Base-by-base conservation (phyloP, 2,797 vertebrate species). In the Micrastur ruficollis region DNA sequence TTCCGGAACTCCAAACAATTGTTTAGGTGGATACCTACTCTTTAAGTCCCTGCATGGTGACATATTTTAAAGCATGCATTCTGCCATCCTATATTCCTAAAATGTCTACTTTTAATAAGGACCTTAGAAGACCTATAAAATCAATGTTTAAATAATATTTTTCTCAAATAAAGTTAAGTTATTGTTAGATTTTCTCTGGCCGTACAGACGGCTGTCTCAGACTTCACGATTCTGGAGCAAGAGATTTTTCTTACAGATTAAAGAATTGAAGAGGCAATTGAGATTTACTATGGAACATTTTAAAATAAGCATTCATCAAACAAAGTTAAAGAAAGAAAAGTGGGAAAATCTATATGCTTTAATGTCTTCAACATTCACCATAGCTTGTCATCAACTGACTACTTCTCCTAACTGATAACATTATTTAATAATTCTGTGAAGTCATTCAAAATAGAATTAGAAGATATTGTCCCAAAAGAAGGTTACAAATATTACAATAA, bases 281-380 rank as follows among this genome's bases (percentile, higher is more conserved):
- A 81, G 66, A 94, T 91, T 93, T 93, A 94, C 42, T 72, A 19
- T 36, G 18, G 19, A 95, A 63, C 8, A 63, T 55, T 94, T 94
- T 86, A 36, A 89, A 85, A 20, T 73, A 8, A 76, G 8, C 29
- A 47, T 52, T 87, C 29, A 55, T 73, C 46, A 72, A 94, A 89
- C 13, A 17, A 52, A 15, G 9, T 80, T 73, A 42, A 62, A 90
- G 32, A 84, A 96, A 72, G 32, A 78, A 83, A 78, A 81, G 10
- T 29, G 25, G n/a, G n/a, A 55, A 38, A 67, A 11, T 44, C 67
- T 25, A 9, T 53, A 75, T n/a, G 16, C 9, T 81, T 67, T 81
- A 53, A 81, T 53, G 49, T 87, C 81, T 94, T 90, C 78, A 94
- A 61, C 29, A 65, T 83, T 73, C 42, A 32, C 15, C 5, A 16